Evolutionary conservation across 1,140 invertebrate genomes (phyloP).

Genomic region (Planococcus citri): DNA sequence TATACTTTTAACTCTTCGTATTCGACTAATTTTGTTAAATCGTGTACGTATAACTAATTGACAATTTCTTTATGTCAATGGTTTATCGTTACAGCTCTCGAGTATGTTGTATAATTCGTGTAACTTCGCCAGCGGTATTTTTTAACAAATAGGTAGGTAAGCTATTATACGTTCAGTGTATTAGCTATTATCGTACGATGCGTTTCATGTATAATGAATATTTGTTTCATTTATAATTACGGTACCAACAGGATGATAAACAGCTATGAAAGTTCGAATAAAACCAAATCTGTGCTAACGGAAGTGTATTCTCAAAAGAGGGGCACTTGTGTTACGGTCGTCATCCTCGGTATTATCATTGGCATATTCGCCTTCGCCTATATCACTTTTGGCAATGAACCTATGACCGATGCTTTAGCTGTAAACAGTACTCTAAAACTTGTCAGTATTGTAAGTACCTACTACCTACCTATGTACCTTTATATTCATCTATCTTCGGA

Average conservation of each 20-base stretch:
- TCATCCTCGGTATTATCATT: background rate
- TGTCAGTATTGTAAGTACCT: conserved; percentile 1
- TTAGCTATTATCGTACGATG: no score
- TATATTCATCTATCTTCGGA: no score
- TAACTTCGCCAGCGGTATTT: background rate
- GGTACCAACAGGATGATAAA: background rate
- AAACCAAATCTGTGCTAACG: background rate
- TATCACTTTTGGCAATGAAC: conserved; percentile 4
- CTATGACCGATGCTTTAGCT: background rate
- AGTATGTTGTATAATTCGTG: background rate
- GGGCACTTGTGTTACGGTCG: conserved; percentile 8
- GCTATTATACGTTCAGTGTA: background rate
- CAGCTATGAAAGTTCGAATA: conserved; percentile 13
- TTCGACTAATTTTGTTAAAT: no score
- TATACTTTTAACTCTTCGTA: no score
- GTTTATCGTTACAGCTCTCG: background rate
- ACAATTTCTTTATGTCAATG: background rate
- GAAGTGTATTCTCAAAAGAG: conserved; percentile 8
- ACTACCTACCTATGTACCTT: background rate
- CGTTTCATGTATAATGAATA: background rate
- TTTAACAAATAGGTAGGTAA: background rate
- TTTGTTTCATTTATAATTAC: background rate
- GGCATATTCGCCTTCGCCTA: conserved; percentile 9
- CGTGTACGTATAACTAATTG: background rate
- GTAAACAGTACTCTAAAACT: background rate